Conservation (phyloP, 2,888 invertebrate species). For the Mylabris sibirica region DNA sequence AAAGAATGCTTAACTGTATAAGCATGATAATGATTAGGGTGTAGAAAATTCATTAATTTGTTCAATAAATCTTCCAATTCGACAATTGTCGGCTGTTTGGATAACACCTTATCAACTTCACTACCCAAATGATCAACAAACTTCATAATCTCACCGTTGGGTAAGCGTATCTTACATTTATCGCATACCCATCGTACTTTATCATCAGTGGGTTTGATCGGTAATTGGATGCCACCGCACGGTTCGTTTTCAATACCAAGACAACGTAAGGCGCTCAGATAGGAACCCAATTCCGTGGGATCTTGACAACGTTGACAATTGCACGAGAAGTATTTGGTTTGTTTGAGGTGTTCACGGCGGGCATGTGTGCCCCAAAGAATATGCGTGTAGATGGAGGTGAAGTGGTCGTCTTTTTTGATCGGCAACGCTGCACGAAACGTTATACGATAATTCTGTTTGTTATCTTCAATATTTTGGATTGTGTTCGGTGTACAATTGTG, state of each 20-base stretch:
- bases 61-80: constrained; percentile 70
- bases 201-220: constrained; percentile 69
- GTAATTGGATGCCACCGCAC: constrained; percentile 74
- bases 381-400: constrained; percentile 76
- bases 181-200: constrained; percentile 72
- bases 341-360: constrained; percentile 67
- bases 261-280: constrained; percentile 72
- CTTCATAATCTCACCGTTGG: constrained; percentile 69
- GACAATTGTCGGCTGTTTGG: constrained; percentile 64
- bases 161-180: constrained; percentile 69
- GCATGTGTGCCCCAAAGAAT: constrained; percentile 74
- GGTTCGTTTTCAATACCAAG: constrained; percentile 65
- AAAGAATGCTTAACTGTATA: constrained; percentile 75
- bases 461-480: constrained; percentile 70
- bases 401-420: constrained; percentile 70
- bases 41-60: constrained; percentile 70
- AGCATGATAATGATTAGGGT: constrained; percentile 72
- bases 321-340: constrained; percentile 75
- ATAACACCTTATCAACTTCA: constrained; percentile 72
- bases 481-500: constrained; percentile 79
- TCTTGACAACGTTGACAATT: constrained; percentile 72
- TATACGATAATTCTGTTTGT: constrained; percentile 67
- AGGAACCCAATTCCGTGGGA: constrained; percentile 70
- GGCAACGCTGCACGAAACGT: constrained; percentile 70
- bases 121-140: constrained; percentile 73